These are phyloP conservation scores for Eugnorisma glareosa DNA, from an alignment of 2,888 invertebrate species.

Conservation along the genomic window DNA sequence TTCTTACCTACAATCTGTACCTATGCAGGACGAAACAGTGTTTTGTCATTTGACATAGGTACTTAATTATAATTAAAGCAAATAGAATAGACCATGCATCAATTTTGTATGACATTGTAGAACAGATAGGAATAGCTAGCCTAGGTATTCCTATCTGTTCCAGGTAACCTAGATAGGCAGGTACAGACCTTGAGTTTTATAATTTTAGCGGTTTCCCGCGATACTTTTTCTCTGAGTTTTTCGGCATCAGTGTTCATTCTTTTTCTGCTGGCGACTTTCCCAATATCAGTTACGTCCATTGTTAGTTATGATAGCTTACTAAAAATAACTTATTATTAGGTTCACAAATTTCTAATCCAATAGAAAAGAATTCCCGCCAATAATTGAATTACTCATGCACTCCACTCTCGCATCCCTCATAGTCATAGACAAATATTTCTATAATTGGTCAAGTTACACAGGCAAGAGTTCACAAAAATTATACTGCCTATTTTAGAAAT, in stretches of 20 bases:
- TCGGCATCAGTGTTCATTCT: constrained; percentile 79
- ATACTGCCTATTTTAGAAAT: neutral
- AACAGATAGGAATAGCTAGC: neutral
- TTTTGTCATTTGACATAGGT: neutral
- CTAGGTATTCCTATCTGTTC: too few relatives aligned
- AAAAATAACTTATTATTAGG: neutral
- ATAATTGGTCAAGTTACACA: neutral
- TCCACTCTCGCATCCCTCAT: neutral
- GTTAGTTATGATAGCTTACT: neutral
- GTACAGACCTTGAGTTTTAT: constrained; percentile 82
- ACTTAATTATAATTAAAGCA: too few relatives aligned
- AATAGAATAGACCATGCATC: too few relatives aligned
- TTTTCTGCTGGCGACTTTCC: constrained; percentile 79
- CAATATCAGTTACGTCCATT: constrained; percentile 81
- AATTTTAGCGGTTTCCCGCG: constrained; percentile 81
- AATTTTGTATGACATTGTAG: neutral
- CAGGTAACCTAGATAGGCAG: too few relatives aligned
- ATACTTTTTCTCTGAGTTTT: constrained; percentile 81
- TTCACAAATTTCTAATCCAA: neutral
- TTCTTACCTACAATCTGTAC: neutral
- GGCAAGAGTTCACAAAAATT: neutral
- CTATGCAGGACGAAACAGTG: too few relatives aligned
- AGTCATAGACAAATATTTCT: constrained; percentile 15
- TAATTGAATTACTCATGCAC: neutral
- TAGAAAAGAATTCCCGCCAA: constrained; percentile 28